phyloP scores from a whole-genome alignment of 2,888 invertebrate species.

The Eupithecia subumbrata region DNA sequence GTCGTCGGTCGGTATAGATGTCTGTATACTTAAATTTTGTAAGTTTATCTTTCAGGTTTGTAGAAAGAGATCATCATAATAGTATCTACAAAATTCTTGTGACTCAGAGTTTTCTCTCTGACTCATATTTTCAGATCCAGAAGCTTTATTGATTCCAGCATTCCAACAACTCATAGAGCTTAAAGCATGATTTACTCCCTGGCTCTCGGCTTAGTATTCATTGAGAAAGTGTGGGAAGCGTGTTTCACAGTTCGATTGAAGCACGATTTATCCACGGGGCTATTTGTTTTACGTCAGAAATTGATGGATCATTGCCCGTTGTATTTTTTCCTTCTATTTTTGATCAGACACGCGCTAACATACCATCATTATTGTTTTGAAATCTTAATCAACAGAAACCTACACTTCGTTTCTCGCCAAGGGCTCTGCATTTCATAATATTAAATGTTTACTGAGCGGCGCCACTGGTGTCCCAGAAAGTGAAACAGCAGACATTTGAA shows the following conservation, averaged over 20 bases:
- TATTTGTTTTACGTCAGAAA: constrained; percentile 80
- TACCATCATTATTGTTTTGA: constrained; percentile 41
- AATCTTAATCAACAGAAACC: constrained; percentile 41
- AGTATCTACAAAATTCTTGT: not conserved
- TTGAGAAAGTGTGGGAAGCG: constrained; percentile 55
- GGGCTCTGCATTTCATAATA: constrained; percentile 44
- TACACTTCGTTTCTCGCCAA: constrained; percentile 35
- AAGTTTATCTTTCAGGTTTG: not conserved
- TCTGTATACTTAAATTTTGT: not conserved
- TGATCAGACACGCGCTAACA: constrained; percentile 53
- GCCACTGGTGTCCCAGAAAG: constrained; percentile 48
- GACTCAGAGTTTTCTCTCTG: constrained; percentile 7
- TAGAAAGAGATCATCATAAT: not conserved
- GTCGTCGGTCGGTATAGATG: no score
- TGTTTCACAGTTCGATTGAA: constrained; percentile 57
- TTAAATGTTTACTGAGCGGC: constrained; percentile 52
- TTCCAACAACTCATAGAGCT: constrained; percentile 21
- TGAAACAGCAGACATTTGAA: constrained; percentile 48
- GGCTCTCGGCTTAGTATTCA: constrained; percentile 35
- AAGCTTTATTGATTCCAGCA: constrained; percentile 23
- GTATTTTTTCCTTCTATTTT: constrained; percentile 65
- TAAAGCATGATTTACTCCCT: constrained; percentile 25
- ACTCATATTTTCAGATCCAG: constrained; percentile 24
- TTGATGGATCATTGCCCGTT: constrained; percentile 76
- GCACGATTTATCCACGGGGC: constrained; percentile 69